Evolutionary conservation across 2,113 vertebrate species (phyloP), one percentile per base, ranked within the genome.

Genomic region (Proterorhinus semilunaris): DNA sequence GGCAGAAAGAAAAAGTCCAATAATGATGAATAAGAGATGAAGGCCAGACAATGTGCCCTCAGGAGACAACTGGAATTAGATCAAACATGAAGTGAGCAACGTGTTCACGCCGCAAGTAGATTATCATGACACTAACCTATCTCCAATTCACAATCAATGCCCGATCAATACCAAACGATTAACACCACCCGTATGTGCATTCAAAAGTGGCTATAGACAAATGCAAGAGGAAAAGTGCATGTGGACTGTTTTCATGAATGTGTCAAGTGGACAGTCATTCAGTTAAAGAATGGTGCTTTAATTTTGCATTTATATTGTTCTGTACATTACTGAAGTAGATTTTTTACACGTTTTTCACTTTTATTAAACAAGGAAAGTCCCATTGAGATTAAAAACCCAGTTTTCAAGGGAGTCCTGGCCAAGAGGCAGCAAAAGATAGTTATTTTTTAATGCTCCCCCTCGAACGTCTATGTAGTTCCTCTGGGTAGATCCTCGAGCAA

Each of bases 21-120:
- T 89, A 83, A 84, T 83, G 81, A 79, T 91, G 86, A 91, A 90
- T 89, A 82, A 88, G 42, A 45, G 58, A 44, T 61, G 42, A 61
- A 74, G 81, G 71, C 76, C 67, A 69, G 81, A 76, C 79, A 68
- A 16, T 6, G 10, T 62, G 68, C 68, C 86, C 83, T 77, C 74
- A 54, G 68, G 85, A 82, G 78, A 83, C 82, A 70, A 48, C 57
- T 73, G 51, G 70, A 82, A 87, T 83, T 81, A 81, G 77, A 89
- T 87, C 70, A 85, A 79, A 79, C 11, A 7, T 65, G 75, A 84
- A 76, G 69, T 71, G 76, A 78, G 58, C 77, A 80, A 59, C 68
- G 21, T 72, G 83, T 89, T 80, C 80, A 78, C 71, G 21, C 58
- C 74, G 12, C 77, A 76, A 78, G 64, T 45, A 68, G 80, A 88